These are phyloP conservation scores for Listrodromus nycthemerus DNA, from an alignment of 2,888 invertebrate species.

Conservation along the genomic window DNA sequence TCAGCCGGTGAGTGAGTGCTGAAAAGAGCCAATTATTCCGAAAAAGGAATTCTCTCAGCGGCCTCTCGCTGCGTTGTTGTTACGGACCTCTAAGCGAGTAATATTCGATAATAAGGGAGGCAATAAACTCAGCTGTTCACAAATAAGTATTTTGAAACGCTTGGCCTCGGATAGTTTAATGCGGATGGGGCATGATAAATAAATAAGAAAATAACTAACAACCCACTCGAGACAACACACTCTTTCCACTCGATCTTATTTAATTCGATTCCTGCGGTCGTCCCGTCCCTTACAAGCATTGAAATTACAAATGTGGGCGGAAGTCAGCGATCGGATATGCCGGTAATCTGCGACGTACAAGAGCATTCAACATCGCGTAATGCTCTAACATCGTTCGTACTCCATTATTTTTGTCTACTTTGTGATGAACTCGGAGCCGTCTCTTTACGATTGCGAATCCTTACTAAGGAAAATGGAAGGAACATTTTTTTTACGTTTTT, in stretches of 20 bases:
- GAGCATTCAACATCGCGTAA: conserved; percentile 21
- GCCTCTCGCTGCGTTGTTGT: conserved; percentile 23
- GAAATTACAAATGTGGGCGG: conserved; percentile 37
- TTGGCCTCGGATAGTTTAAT: conserved; percentile 31
- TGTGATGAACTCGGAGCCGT: background rate
- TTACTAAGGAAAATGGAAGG: background rate
- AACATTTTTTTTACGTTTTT: background rate
- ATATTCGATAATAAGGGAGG: conserved; percentile 69
- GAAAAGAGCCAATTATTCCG: conserved; percentile 69
- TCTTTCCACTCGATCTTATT: conserved; percentile 39
- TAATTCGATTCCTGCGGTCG: conserved; percentile 54
- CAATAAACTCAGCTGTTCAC: conserved; percentile 51
- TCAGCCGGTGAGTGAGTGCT: conserved; percentile 53
- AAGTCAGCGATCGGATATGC: conserved; percentile 52
- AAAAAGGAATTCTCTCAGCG: conserved; percentile 61
- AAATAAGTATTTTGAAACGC: conserved; percentile 29
- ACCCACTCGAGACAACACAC: conserved; percentile 45
- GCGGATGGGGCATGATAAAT: conserved; percentile 28
- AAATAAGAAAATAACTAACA: conserved; percentile 35
- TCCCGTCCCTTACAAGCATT: conserved; percentile 11
- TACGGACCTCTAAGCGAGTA: conserved; percentile 11
- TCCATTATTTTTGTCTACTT: conserved; percentile 9
- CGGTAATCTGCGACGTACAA: conserved; percentile 18
- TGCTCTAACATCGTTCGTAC: conserved; percentile 20
- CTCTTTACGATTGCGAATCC: background rate